These are phyloP conservation scores for Agelas oroides DNA, from an alignment of 37 sponge, comb jelly and placozoan genomes.

Conservation along the genomic window DNA sequence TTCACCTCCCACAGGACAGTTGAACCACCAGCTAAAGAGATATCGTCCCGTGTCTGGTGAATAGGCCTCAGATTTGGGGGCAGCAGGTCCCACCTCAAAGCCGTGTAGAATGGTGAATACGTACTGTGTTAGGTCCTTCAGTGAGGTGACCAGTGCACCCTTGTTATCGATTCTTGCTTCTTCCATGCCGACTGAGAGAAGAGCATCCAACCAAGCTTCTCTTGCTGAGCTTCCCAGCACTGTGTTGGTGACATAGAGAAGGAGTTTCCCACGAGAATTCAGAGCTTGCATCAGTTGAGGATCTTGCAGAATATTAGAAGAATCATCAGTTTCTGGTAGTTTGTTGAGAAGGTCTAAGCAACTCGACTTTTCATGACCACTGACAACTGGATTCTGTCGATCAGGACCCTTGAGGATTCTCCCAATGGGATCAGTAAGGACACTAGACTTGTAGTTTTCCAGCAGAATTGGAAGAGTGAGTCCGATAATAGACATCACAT, in stretches of 20 bases:
- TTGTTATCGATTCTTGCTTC: neutral
- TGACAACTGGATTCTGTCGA: neutral
- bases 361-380: neutral
- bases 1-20: constrained; percentile 34
- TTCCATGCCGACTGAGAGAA: constrained; percentile 39
- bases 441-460: constrained; percentile 37
- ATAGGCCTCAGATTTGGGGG: neutral
- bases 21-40: constrained; percentile 73
- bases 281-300: constrained; percentile 9
- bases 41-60: constrained; percentile 1
- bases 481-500: constrained; percentile 25
- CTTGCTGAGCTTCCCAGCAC: constrained; percentile 17
- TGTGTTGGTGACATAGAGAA: constrained; percentile 18
- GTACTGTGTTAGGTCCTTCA: constrained; percentile 24
- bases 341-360: constrained; percentile 31
- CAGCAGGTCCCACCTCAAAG: neutral
- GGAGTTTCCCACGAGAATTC: constrained; percentile 7
- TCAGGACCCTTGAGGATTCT: constrained; percentile 19
- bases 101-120: constrained; percentile 24
- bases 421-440: constrained; percentile 20
- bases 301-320: neutral
- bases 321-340: neutral
- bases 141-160: neutral
- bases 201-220: constrained; percentile 70
- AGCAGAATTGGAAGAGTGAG: constrained; percentile 46